Evolutionary conservation across 2,113 vertebrate genomes (phyloP).

Genomic region (Nerophis ophidion): DNA sequence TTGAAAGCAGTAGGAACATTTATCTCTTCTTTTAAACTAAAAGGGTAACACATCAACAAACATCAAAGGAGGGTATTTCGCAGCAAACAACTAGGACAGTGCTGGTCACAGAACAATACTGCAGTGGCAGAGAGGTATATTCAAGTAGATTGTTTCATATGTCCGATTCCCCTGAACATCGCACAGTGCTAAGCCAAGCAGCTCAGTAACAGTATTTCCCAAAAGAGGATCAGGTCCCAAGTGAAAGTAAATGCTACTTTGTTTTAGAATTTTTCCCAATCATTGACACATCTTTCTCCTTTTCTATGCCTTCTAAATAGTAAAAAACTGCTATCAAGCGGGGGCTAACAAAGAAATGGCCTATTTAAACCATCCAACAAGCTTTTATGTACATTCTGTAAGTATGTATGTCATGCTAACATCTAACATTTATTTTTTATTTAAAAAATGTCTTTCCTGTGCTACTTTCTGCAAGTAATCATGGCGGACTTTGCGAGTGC

Average conservation of each 20-base stretch:
- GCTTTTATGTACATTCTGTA: too few species aligned
- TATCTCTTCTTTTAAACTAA: conserved; percentile 19
- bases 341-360: not conserved
- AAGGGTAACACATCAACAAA: not conserved
- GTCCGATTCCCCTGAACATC: conserved; percentile 34
- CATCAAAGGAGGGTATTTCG: conserved; percentile 19
- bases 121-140: conserved; percentile 37
- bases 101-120: conserved; percentile 47
- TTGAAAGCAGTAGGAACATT: conserved; percentile 3
- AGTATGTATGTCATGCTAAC: too few species aligned
- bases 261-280: too few species aligned
- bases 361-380: not conserved
- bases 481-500: too few species aligned
- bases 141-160: conserved; percentile 31
- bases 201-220: conserved; percentile 25
- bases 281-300: too few species aligned
- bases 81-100: conserved; percentile 30
- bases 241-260: not conserved
- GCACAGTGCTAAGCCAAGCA: conserved; percentile 42
- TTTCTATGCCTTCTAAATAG: too few species aligned
- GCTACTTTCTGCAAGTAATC: too few species aligned
- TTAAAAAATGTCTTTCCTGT: too few species aligned
- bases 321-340: too few species aligned
- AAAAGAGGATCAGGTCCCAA: conserved; percentile 5
- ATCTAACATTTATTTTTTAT: too few species aligned